A percentile compares a stretch with the other conserved stretches of the same genome.
These are phyloP conservation scores for Ostrea denselamellosa DNA, from an alignment of 1,140 invertebrate genomes.

Conservation along the genomic window DNA sequence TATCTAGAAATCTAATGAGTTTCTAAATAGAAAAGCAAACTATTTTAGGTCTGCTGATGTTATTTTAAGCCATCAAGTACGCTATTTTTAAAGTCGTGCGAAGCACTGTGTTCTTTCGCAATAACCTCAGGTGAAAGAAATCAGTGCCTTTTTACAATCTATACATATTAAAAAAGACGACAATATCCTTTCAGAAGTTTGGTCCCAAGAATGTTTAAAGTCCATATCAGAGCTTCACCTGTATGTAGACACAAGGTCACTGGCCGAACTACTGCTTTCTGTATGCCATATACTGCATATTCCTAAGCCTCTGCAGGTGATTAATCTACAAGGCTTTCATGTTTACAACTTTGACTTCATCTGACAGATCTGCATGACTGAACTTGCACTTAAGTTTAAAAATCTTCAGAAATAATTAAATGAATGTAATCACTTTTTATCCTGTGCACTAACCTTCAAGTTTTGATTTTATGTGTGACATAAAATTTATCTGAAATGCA, in stretches of 20 bases:
- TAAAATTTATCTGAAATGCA: too few species aligned
- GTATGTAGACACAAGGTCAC: neutral
- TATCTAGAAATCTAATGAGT: constrained; percentile 16
- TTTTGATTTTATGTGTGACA: too few species aligned
- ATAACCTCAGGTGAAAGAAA: constrained; percentile 9
- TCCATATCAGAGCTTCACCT: neutral
- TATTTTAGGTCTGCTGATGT: neutral
- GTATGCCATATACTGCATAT: neutral
- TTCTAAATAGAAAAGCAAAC: constrained; percentile 11
- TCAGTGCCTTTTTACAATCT: neutral
- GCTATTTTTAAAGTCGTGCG: neutral
- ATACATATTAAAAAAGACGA: neutral
- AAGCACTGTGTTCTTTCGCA: neutral
- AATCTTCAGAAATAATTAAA: too few species aligned
- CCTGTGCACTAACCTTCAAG: too few species aligned
- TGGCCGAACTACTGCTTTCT: neutral
- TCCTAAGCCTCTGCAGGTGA: neutral
- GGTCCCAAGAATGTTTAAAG: constrained; percentile 2
- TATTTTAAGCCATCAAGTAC: constrained; percentile 15
- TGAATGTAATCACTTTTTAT: too few species aligned
- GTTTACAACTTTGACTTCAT: too few species aligned
- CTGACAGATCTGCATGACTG: too few species aligned
- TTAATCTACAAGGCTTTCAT: neutral
- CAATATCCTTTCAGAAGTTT: neutral
- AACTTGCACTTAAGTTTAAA: too few species aligned